Evolutionary conservation across 2,113 vertebrate species (phyloP), one percentile per base, ranked within the genome.

Genomic region (Pampusana beccarii): DNA sequence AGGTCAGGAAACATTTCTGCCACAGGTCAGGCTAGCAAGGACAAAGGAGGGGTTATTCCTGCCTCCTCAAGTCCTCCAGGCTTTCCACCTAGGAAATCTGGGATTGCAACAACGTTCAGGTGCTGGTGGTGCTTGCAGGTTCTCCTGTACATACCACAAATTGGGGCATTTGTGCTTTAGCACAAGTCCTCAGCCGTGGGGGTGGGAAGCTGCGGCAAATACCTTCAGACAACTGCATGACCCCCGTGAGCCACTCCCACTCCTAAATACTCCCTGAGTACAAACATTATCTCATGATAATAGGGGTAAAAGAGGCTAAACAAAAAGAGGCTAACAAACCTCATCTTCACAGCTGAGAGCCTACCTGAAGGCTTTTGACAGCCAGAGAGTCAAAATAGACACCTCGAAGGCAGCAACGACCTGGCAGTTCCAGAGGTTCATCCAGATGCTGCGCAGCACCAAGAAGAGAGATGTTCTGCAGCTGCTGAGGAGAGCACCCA

Each of bases 391-490:
- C 44, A 74, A 56, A 71, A 71, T 25, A 28, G 93, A 96, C 18
- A 5, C 81, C 36, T 91, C 57, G 0, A 95, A 92, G 61, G 75
- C 16, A 4, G 57, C 50, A 0, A 96, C 95, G 2, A 23, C 51
- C 0, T 94, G 89, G 94, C 75, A 42, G n/a, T 98, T 98, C 94
- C 96, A 93, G 73, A 94, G 28, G 51, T 38, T 97, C 60, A 84
- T 97, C 71, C 95, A 56, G 48, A 92, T 98, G 92, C 42, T 98
- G n/a, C 95, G 57, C 8, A 8, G 84, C 0, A 72, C 97, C 69
- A 95, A 97, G 85, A 97, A 97, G 89, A 93, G 42, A 31, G 97
- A 98, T 4, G n/a, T 97, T 11, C 91, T 98, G 34, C 48, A 96
- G 53, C 85, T 98, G 85, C 93, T 98, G 66, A 94, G 82, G 83